Evolutionary conservation across 2,797 vertebrate species (phyloP), one percentile per base, ranked within the genome.

Genomic region (Mionectes olivaceus): DNA sequence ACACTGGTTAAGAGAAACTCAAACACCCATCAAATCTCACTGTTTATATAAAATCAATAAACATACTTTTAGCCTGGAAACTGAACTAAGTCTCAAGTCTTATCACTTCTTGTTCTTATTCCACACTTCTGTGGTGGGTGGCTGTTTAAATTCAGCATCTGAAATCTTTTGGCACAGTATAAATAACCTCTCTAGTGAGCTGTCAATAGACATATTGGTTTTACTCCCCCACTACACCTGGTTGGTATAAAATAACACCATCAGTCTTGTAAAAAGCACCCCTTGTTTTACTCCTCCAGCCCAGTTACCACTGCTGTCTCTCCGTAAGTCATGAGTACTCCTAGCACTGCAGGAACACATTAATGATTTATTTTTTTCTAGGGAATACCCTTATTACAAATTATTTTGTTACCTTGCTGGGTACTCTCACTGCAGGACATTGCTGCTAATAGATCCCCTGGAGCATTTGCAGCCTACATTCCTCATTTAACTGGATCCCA

Each of bases 371-470:
- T 93, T 92, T 89, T 65, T 88, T 95, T 92, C 73, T 71, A n/a
- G 53, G 28, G 68, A 93, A 91, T 90, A 84, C 43, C 65, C 39
- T 88, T 90, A 93, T 87, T 94, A 86, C 76, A 93, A 87, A 94
- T 93, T 4, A 90, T 92, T 91, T 90, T 87, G 60, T 95, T 94
- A 94, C 85, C 64, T 94, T 91, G 43, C 46, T 84, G 87, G 60
- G 28, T 92, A 89, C 41, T 90, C 49, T 93, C 92, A 61, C 89
- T 82, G 89, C 65, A 84, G 84, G 94, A 82, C 74, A 23, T 57
- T 64, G 67, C 55, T 93, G 80, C 69, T 97, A 97, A 95, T 96
- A 92, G 89, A 95, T 86, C 50, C 95, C 96, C 95, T 83, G 5
- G 69, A 95, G 94, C 69, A 91, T 92, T 76, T 95, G 55, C 50